Conservation (phyloP, 2,797 vertebrate genomes). For the Oreortyx pictus region DNA sequence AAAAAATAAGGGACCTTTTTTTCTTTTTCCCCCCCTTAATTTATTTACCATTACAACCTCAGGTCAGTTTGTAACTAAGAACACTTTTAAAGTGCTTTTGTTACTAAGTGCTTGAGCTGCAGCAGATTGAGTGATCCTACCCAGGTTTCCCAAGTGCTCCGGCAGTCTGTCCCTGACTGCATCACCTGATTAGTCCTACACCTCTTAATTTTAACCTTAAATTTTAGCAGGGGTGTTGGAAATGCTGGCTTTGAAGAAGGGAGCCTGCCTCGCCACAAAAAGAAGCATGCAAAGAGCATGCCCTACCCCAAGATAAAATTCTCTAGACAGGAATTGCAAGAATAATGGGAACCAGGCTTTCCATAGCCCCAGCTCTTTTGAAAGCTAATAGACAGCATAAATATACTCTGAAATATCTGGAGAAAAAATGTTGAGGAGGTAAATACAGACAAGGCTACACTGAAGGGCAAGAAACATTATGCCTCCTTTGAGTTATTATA, state of each 20-base stretch:
- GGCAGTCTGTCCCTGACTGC: neutral
- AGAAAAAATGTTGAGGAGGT: neutral
- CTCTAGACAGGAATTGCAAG: constrained; percentile 3
- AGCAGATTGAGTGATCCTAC: neutral
- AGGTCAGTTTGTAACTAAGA: neutral
- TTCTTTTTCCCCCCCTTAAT: neutral
- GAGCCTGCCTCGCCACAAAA: neutral
- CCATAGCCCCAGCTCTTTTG: constrained; percentile 30
- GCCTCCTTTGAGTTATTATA: neutral
- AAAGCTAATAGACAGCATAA: constrained; percentile 53
- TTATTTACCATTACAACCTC: neutral
- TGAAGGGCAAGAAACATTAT: constrained; percentile 18
- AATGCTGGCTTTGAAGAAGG: neutral
- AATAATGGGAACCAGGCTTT: constrained; percentile 48
- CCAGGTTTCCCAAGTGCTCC: neutral
- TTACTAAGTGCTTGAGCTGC: neutral
- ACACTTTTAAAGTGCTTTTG: neutral
- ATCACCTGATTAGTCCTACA: neutral
- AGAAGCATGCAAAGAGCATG: neutral
- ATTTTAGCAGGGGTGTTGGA: neutral
- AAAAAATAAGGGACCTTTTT: neutral
- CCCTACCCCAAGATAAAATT: constrained; percentile 7
- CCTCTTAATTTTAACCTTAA: neutral
- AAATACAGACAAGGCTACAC: neutral
- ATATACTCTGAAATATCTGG: constrained; percentile 15